A percentile compares a stretch with the other conserved stretches of the same genome.
Evolutionary conservation across 1,140 invertebrate species (phyloP).

Genomic region (Polypedilum vanderplanki): DNA sequence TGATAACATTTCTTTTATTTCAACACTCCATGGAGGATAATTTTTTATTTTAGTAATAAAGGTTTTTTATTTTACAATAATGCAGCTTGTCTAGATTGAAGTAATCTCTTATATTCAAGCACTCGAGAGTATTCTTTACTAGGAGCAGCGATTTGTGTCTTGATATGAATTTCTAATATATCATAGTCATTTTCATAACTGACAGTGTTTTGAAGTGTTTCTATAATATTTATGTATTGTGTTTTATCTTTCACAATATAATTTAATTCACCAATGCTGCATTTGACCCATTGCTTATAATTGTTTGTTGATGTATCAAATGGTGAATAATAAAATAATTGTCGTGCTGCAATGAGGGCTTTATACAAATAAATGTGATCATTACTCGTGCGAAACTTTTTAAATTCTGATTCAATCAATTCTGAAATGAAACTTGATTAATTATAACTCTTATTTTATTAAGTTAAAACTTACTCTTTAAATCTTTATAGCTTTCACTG

Average conservation of each 20-base stretch:
- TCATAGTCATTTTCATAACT: not conserved
- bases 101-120: not conserved
- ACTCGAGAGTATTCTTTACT: not conserved
- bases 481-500: not conserved
- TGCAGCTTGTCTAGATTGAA: not conserved
- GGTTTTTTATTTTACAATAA: not conserved
- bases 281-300: not conserved
- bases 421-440: not conserved
- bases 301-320: not conserved
- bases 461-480: not conserved
- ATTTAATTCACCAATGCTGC: not conserved
- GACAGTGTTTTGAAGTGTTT: not conserved
- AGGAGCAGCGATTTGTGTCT: not conserved
- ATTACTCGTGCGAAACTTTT: not conserved
- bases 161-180: not conserved
- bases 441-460: not conserved
- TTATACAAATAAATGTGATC: not conserved
- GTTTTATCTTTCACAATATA: not conserved
- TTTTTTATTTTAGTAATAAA: too few species aligned
- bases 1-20: slow-evolving; percentile 52
- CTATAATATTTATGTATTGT: not conserved
- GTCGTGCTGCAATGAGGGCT: not conserved
- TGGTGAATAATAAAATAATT: not conserved
- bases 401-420: not conserved
- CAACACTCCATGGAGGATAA: slow-evolving; percentile 54